Evolutionary conservation across 2,888 invertebrate species (phyloP), one percentile per base, ranked within the genome.

Genomic region (Cantharis rustica): DNA sequence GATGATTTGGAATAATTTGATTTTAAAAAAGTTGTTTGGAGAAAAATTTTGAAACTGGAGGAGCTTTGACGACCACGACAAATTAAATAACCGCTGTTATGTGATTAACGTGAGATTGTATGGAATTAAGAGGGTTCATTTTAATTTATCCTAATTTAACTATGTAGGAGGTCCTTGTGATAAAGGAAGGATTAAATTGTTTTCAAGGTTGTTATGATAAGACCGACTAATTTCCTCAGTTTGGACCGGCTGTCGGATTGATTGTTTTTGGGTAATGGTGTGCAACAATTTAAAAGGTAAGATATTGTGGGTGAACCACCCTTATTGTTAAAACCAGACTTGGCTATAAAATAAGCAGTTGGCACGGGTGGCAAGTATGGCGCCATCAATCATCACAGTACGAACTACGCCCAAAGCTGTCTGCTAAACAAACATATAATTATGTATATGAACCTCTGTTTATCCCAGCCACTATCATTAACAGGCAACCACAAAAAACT

Each of bases 401-500:
- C 85, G 84, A 86, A 87, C 86, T 85, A 88, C 88, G 88, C 88
- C 88, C 87, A 86, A 83, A 86, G 88, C 88, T 86, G 88, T 88
- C 88, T 87, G 86, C 87, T 88, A 88, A 88, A 88, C 88, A 88
- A 88, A 88, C 88, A 88, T 88, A 86, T 88, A 88, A 88, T 88
- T 88, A 88, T 88, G 88, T 87, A 88, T 87, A 88, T 88, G 87
- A 87, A 87, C 87, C 88, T 85, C 87, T 87, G 87, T 87, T 88
- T 88, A 87, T 87, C 83, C 86, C 81, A 83, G 84, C 85, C 85
- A 86, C 86, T 87, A 86, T 86, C 84, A 87, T 87, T 87, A 87
- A 85, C 84, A 82, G 84, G 81, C 79, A 72, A 75, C 74, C 77
- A 77, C 72, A 26, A 72, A 75, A 73, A 77, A 75, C 23, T 61